Percentiles rank a stretch among this genome's conserved stretches.
phyloP scores from a whole-genome alignment of 2,888 invertebrate species.

The Cephus rjabovi region DNA sequence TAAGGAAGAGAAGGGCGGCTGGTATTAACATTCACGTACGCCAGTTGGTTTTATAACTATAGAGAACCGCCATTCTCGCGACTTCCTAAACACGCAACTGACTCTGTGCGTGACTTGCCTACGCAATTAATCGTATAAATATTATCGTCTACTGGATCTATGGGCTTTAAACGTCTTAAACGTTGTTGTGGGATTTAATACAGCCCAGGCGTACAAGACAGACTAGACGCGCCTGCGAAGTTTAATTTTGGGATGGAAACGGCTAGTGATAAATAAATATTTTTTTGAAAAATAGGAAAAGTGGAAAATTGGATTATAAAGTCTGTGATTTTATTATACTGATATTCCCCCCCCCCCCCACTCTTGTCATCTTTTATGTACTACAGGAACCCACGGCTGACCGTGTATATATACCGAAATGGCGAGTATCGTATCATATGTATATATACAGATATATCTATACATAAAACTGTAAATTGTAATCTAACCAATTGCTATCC shows the following conservation, averaged over 20 bases:
- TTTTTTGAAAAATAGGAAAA: too few relatives aligned
- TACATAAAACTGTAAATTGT: too few relatives aligned
- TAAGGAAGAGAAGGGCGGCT: neutral
- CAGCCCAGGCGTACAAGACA: neutral
- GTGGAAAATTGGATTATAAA: too few relatives aligned
- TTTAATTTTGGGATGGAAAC: neutral
- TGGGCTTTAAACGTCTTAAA: neutral
- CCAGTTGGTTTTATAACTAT: constrained; percentile 41
- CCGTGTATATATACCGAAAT: neutral
- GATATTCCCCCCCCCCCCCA: too few relatives aligned
- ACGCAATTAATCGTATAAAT: constrained; percentile 23
- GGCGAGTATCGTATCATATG: neutral
- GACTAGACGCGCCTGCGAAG: neutral
- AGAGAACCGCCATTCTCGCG: constrained; percentile 13
- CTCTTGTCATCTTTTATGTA: too few relatives aligned
- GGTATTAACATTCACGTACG: constrained; percentile 42
- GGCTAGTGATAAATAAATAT: neutral
- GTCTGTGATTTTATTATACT: too few relatives aligned
- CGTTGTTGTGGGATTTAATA: neutral
- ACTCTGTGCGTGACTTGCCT: constrained; percentile 28
- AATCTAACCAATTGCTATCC: too few relatives aligned
- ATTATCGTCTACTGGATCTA: constrained; percentile 2
- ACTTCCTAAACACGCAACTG: constrained; percentile 29
- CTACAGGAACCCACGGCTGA: neutral
- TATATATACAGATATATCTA: too few relatives aligned